phyloP scores from a whole-genome alignment of 2,797 vertebrate genomes.

The Chloroceryle amazona region DNA sequence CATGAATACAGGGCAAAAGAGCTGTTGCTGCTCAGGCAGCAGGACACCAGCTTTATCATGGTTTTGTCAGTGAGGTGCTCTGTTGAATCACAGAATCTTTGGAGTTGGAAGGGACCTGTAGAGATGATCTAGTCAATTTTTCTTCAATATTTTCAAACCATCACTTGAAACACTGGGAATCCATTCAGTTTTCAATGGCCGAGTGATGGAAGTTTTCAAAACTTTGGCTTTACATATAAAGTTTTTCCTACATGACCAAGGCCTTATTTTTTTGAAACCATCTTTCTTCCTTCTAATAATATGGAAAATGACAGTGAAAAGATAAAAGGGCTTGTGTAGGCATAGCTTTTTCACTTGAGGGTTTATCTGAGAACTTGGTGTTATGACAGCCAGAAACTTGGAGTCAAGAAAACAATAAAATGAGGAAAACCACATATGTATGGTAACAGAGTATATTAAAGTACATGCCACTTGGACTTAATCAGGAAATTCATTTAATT shows the following conservation, averaged over 20 bases:
- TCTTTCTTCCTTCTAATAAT: background rate
- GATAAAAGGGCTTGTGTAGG: background rate
- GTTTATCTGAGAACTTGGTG: background rate
- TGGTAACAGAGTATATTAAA: constrained; percentile 21
- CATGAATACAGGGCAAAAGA: background rate
- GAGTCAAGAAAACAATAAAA: constrained; percentile 24
- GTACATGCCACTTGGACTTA: constrained; percentile 40
- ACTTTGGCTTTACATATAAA: background rate
- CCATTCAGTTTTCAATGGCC: background rate
- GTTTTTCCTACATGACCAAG: background rate
- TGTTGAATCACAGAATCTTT: background rate
- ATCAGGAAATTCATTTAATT: constrained; percentile 55
- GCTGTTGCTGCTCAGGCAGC: background rate
- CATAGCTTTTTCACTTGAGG: background rate
- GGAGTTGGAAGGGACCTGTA: too few relatives aligned
- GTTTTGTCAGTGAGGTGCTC: background rate
- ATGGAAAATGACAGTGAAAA: background rate
- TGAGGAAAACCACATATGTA: background rate
- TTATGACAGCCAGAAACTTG: background rate
- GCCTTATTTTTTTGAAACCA: background rate
- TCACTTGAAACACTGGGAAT: background rate
- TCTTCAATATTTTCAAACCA: background rate
- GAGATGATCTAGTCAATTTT: background rate
- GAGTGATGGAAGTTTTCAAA: background rate
- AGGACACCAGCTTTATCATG: background rate